Evolutionary conservation across 2,888 invertebrate species (phyloP).

Genomic region (Ernsta delagoae): DNA sequence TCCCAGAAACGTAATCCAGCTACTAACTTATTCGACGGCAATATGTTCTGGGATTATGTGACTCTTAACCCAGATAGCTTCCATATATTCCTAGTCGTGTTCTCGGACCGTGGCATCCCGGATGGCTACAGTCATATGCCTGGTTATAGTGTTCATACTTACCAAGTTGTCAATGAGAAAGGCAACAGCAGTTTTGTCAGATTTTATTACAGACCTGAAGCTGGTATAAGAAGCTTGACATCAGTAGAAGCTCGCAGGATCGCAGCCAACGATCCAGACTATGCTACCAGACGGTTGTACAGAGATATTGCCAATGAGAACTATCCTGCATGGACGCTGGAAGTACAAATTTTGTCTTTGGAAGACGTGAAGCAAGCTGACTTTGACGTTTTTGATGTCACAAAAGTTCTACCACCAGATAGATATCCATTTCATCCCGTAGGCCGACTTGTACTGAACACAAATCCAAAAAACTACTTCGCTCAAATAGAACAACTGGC

Average conservation of each 20-base stretch:
- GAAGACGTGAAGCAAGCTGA: neutral
- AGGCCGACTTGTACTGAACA: neutral
- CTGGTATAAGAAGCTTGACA: neutral
- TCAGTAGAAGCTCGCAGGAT: conserved; percentile 6
- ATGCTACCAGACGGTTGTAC: neutral
- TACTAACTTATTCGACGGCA: neutral
- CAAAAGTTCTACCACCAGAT: neutral
- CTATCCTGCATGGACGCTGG: neutral
- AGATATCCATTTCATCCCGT: conserved; percentile 1
- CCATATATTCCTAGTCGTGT: neutral
- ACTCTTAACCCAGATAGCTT: neutral
- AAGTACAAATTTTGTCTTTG: neutral
- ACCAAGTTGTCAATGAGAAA: neutral
- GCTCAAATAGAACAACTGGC: conserved; percentile 87
- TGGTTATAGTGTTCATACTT: neutral
- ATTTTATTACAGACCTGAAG: neutral
- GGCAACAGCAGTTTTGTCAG: neutral
- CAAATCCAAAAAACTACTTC: neutral
- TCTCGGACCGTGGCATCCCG: neutral
- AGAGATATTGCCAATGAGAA: neutral
- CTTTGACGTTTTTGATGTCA: neutral
- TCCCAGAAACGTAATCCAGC: neutral
- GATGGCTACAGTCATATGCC: conserved; percentile 1
- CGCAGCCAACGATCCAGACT: neutral
- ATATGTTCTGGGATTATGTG: neutral